Percentiles rank a stretch among this genome's conserved stretches.
Conservation (phyloP, 2,888 invertebrate genomes). For the Andrena chrysosceles region DNA sequence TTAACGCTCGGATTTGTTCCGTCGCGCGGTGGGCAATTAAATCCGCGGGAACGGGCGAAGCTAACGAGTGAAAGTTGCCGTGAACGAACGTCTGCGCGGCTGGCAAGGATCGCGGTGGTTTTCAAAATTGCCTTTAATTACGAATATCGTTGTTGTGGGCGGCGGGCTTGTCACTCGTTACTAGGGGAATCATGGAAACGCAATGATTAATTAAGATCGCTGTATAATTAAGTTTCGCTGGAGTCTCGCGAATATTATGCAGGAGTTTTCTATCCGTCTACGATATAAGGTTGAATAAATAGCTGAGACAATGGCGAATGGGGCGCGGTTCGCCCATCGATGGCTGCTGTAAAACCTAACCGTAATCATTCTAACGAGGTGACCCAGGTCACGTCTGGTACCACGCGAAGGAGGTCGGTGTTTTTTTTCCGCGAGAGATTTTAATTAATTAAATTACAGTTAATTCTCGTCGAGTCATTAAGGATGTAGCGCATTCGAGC, state of each 20-base stretch:
- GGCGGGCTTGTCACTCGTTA: slow-evolving; percentile 51
- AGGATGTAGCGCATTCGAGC: slow-evolving; percentile 43
- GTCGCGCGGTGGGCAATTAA: slow-evolving; percentile 61
- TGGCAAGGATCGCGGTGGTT: slow-evolving; percentile 51
- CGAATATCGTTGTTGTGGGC: slow-evolving; percentile 50
- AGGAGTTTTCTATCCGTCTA: too few species aligned
- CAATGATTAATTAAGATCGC: slow-evolving; percentile 51
- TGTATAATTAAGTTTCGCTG: neutral
- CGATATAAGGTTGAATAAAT: too few species aligned
- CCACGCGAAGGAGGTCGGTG: slow-evolving; percentile 14
- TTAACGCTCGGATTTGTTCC: slow-evolving; percentile 57
- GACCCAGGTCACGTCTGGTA: slow-evolving; percentile 33
- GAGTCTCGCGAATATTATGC: too few species aligned
- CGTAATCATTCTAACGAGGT: slow-evolving; percentile 53
- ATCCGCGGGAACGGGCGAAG: slow-evolving; percentile 39
- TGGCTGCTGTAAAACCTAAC: neutral
- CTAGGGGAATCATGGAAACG: slow-evolving; percentile 46
- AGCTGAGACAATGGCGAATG: neutral
- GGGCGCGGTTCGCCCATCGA: neutral
- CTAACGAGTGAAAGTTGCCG: slow-evolving; percentile 60
- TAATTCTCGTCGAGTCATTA: slow-evolving; percentile 64
- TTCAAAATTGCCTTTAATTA: slow-evolving; percentile 69
- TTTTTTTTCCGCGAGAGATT: slow-evolving; percentile 46
- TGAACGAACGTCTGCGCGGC: slow-evolving; percentile 32
- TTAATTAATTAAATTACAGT: slow-evolving; percentile 68